These are phyloP conservation scores for Drosophila recens DNA, from an alignment of 2,888 invertebrate species.

Conservation along the genomic window DNA sequence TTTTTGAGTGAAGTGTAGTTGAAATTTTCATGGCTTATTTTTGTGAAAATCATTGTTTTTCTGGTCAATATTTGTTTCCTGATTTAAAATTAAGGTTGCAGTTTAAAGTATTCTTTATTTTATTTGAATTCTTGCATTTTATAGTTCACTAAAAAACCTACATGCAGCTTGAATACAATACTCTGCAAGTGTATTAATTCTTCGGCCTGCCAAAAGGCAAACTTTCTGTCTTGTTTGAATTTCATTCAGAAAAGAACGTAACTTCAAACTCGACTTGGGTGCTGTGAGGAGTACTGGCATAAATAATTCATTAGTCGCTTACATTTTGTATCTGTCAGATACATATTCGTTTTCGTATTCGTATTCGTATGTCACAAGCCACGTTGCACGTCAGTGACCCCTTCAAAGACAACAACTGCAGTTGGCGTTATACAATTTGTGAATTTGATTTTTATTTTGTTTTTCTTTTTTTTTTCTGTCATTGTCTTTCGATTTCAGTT, in stretches of 20 bases:
- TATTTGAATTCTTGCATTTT: too few relatives aligned
- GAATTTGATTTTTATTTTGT: conserved; percentile 55
- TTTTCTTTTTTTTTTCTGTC: conserved; percentile 37
- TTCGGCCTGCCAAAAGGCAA: background rate
- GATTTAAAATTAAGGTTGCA: too few relatives aligned
- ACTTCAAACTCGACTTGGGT: conserved; percentile 18
- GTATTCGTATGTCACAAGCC: conserved; percentile 15
- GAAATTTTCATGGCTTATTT: too few relatives aligned
- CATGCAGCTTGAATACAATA: too few relatives aligned
- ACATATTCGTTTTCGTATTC: conserved; percentile 5
- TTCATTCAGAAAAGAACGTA: conserved; percentile 58
- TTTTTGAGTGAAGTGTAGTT: too few relatives aligned
- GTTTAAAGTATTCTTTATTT: too few relatives aligned
- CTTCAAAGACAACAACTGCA: conserved; percentile 34
- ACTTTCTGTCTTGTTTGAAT: conserved; percentile 20
- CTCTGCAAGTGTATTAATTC: background rate
- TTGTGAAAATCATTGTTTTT: too few relatives aligned
- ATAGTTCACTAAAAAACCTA: too few relatives aligned
- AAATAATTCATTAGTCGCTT: conserved; percentile 67
- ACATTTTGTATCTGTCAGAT: conserved; percentile 63
- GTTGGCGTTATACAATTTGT: conserved; percentile 50
- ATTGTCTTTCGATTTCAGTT: conserved; percentile 38
- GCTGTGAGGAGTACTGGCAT: conserved; percentile 44
- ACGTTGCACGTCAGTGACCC: conserved; percentile 64
- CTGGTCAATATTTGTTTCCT: too few relatives aligned